Conservation (phyloP, 2,888 invertebrate species). For the Heliconius ismenius region DNA sequence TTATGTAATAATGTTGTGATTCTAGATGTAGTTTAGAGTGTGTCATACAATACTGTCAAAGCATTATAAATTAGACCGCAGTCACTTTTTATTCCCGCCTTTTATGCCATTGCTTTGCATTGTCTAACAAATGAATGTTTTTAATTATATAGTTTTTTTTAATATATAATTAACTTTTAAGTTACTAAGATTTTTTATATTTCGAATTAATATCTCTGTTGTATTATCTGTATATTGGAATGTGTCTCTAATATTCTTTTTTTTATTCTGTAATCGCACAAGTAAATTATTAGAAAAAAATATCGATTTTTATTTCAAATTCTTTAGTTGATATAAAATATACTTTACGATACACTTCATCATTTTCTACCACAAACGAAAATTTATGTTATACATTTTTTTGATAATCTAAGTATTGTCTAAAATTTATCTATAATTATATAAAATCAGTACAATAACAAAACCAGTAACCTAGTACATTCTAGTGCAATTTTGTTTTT, state of each 20-base stretch:
- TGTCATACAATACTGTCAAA: slow-evolving; percentile 12
- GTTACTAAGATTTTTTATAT: slow-evolving; percentile 12
- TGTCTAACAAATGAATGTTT: not conserved
- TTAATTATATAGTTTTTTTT: slow-evolving; percentile 5
- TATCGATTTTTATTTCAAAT: slow-evolving; percentile 23
- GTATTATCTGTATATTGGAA: slow-evolving; percentile 41
- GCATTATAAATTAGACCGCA: not conserved
- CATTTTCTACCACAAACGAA: too few relatives aligned
- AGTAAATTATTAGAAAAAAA: slow-evolving; percentile 41
- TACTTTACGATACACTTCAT: too few relatives aligned
- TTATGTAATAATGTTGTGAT: slow-evolving; percentile 30
- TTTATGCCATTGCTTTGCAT: slow-evolving; percentile 22
- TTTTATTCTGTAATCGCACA: slow-evolving; percentile 46
- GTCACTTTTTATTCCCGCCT: slow-evolving; percentile 11
- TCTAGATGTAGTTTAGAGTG: slow-evolving; percentile 19
- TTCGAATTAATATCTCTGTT: slow-evolving; percentile 19
- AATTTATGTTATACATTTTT: too few relatives aligned
- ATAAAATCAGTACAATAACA: too few relatives aligned
- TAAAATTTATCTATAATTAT: too few relatives aligned
- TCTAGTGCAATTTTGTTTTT: too few relatives aligned
- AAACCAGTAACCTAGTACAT: too few relatives aligned
- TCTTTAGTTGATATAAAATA: not conserved
- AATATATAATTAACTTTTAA: not conserved
- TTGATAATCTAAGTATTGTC: too few relatives aligned
- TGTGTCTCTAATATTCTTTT: slow-evolving; percentile 36